phyloP scores from a whole-genome alignment of 2,113 vertebrate species.

The Psophia crepitans region DNA sequence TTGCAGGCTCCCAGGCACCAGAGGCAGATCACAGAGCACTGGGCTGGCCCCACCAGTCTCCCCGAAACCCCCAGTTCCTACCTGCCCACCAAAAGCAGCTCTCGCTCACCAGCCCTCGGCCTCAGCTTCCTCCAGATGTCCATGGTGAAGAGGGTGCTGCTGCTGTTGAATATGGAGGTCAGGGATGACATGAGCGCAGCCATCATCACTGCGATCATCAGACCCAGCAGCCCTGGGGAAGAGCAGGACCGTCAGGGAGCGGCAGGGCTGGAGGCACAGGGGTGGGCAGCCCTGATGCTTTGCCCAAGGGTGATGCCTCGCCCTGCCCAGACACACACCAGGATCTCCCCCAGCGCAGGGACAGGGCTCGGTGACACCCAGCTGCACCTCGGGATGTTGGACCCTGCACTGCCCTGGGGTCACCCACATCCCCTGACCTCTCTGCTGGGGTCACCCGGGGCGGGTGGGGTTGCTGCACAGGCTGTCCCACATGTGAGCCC shows the following conservation, averaged over 20 bases:
- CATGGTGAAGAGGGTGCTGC: slow-evolving; percentile 90
- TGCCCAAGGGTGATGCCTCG: neutral
- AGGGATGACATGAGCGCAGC: slow-evolving; percentile 89
- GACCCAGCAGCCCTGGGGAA: slow-evolving; percentile 82
- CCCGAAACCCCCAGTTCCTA: neutral
- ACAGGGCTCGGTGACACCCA: neutral
- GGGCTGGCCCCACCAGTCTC: neutral
- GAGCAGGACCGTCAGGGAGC: neutral
- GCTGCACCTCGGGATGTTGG: neutral
- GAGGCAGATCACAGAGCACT: neutral
- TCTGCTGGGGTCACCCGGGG: neutral
- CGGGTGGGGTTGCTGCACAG: neutral
- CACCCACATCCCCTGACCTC: neutral
- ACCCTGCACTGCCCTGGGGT: neutral
- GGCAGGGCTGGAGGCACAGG: accelerated
- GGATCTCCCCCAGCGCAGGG: too few species aligned
- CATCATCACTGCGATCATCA: slow-evolving; percentile 93
- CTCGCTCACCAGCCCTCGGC: slow-evolving; percentile 75
- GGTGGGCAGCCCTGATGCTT: accelerated
- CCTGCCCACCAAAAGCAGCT: slow-evolving; percentile 89
- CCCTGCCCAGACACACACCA: neutral
- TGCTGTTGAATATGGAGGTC: slow-evolving; percentile 91
- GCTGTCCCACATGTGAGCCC: accelerated
- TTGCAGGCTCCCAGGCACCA: neutral
- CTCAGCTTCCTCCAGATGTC: slow-evolving; percentile 90